phyloP scores from a whole-genome alignment of 2,888 invertebrate species.

The Erannis defoliaria region DNA sequence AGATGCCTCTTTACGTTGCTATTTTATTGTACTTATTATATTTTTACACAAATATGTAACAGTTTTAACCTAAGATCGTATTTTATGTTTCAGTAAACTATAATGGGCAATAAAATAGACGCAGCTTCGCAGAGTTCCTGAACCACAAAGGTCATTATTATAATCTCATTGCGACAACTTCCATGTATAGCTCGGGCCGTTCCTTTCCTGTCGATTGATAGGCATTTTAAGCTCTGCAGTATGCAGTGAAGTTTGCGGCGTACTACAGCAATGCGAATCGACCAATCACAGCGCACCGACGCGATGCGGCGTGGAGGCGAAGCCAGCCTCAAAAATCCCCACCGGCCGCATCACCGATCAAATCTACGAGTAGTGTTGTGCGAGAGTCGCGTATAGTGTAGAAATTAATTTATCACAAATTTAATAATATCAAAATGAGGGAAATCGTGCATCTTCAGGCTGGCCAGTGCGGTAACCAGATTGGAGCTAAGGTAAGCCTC shows the following conservation, averaged over 20 bases:
- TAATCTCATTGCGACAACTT: slow-evolving; percentile 23
- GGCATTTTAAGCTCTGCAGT: slow-evolving; percentile 43
- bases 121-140: slow-evolving; percentile 4
- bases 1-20: too few relatives aligned
- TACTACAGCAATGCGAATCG: slow-evolving; percentile 39
- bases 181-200: slow-evolving; percentile 26
- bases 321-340: slow-evolving; percentile 79
- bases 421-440: slow-evolving; percentile 88
- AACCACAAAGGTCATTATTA: slow-evolving; percentile 16
- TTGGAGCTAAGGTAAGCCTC: slow-evolving; percentile 87
- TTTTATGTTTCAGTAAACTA: neutral
- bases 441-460: slow-evolving; percentile 94
- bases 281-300: slow-evolving; percentile 69
- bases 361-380: slow-evolving; percentile 78
- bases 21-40: too few relatives aligned
- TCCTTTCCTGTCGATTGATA: slow-evolving; percentile 64
- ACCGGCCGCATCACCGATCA: slow-evolving; percentile 68
- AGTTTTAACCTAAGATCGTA: neutral
- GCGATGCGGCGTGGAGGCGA: slow-evolving; percentile 79
- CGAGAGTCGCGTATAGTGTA: slow-evolving; percentile 81
- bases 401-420: slow-evolving; percentile 76
- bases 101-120: neutral
- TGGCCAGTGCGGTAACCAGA: slow-evolving; percentile 95
- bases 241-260: slow-evolving; percentile 67
- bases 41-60: neutral